Evolutionary conservation across 2,113 vertebrate genomes (phyloP).

Genomic region (Leptocoma aspasia): DNA sequence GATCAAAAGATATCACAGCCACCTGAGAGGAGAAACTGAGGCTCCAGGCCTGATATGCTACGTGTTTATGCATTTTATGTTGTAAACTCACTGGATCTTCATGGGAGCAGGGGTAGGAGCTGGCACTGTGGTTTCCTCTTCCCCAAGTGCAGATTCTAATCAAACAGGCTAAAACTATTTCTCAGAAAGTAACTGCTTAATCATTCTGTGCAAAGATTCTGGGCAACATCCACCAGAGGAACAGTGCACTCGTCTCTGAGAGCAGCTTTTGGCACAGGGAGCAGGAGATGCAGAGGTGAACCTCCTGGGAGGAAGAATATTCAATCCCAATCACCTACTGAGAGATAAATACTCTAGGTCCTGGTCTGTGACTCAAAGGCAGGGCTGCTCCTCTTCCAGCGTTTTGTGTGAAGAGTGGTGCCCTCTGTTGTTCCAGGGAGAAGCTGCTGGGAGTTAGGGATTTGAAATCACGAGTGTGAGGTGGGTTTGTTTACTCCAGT

Average conservation of each 20-base stretch:
- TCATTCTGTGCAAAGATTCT: not conserved
- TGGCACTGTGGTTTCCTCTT: not conserved
- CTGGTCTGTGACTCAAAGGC: not conserved
- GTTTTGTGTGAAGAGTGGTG: not conserved
- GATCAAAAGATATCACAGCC: not conserved
- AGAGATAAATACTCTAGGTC: not conserved
- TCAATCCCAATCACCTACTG: not conserved
- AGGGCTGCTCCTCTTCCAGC: not conserved
- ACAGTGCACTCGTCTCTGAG: accelerated
- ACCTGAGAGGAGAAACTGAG: not conserved
- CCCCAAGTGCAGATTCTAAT: not conserved
- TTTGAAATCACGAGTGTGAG: not conserved
- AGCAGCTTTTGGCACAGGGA: not conserved
- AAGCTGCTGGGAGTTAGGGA: not conserved
- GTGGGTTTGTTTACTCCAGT: not conserved
- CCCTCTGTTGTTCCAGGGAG: slow-evolving; percentile 6
- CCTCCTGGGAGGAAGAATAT: not conserved
- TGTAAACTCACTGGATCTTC: not conserved
- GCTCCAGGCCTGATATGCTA: not conserved
- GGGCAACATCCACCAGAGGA: not conserved
- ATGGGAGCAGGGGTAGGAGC: not conserved
- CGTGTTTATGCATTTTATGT: not conserved
- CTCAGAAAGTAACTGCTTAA: not conserved
- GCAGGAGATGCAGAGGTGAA: not conserved
- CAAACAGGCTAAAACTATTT: not conserved